Conservation (phyloP, 1,140 invertebrate genomes). For the Zaprionus ghesquierei region DNA sequence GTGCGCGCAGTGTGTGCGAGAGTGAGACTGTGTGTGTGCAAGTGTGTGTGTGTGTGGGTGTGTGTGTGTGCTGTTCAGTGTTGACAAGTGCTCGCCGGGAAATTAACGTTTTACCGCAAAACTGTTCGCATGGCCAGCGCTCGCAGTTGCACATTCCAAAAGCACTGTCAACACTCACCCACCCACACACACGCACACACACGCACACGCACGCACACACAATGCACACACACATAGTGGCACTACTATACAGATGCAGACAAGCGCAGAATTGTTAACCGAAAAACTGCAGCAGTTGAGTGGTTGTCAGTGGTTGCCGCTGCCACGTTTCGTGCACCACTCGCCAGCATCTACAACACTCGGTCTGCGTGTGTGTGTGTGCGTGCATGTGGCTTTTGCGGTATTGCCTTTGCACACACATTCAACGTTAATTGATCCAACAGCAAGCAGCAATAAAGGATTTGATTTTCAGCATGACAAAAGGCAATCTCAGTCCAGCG, state of each 20-base stretch:
- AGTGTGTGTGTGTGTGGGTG: not conserved
- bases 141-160: conserved; percentile 60
- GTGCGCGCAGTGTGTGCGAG: not conserved
- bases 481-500: conserved; percentile 52
- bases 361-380: conserved; percentile 25
- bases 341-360: not conserved
- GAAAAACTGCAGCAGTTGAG: conserved; percentile 79
- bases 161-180: conserved; percentile 69
- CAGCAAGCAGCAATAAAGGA: conserved; percentile 80
- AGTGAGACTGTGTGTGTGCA: not conserved
- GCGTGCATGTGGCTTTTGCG: conserved; percentile 67
- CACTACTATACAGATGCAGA: conserved; percentile 1
- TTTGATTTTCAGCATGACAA: conserved; percentile 77
- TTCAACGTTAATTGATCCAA: conserved; percentile 80
- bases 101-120: conserved; percentile 80
- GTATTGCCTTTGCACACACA: conserved; percentile 73
- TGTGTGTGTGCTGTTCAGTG: conserved; percentile 57
- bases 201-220: conserved; percentile 17
- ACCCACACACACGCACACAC: conserved; percentile 34
- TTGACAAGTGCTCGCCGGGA: conserved; percentile 76
- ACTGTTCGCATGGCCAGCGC: conserved; percentile 53
- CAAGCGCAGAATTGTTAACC: conserved; percentile 63
- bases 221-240: conserved; percentile 15
- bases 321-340: conserved; percentile 37
- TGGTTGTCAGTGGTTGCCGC: conserved; percentile 70